Evolutionary conservation across 2,888 invertebrate species (phyloP).

Genomic region (Auanema freiburgensis): DNA sequence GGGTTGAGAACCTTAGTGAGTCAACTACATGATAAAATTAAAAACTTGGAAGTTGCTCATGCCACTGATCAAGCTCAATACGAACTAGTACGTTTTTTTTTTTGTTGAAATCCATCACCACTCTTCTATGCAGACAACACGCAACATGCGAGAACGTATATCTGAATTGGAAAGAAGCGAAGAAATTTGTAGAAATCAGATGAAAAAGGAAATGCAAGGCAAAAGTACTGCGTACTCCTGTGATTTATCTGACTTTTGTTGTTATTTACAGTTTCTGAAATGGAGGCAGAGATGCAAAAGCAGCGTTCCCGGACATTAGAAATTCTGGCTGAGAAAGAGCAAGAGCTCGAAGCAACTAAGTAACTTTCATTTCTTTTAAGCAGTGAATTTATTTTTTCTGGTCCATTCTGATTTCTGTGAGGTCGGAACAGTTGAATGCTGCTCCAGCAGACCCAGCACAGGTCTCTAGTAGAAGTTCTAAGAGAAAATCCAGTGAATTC

Average conservation of each 20-base stretch:
- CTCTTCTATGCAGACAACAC: conserved; percentile 35
- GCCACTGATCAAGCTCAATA: conserved; percentile 38
- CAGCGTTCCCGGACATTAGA: conserved; percentile 79
- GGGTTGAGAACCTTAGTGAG: conserved; percentile 32
- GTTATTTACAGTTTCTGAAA: conserved; percentile 40
- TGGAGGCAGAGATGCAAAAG: conserved; percentile 70
- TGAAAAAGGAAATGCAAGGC: conserved; percentile 33
- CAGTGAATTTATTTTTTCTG: conserved; percentile 10
- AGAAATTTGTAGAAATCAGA: conserved; percentile 28
- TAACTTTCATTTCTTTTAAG: conserved; percentile 13
- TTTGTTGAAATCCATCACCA: not conserved
- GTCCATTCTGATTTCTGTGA: conserved; percentile 29
- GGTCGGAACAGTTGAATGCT: conserved; percentile 23
- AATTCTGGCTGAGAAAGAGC: conserved; percentile 53
- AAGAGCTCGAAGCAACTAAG: conserved; percentile 52
- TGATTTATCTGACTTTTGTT: conserved; percentile 1
- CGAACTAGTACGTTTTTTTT: conserved; percentile 32
- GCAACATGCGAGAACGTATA: conserved; percentile 41
- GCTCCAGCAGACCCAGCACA: conserved; percentile 19
- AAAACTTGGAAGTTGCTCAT: conserved; percentile 41
- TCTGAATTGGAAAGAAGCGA: conserved; percentile 46
- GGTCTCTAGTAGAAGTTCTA: conserved; percentile 14
- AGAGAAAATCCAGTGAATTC: conserved; percentile 14
- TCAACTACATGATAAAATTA: conserved; percentile 49
- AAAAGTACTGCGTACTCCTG: conserved; percentile 26